phyloP scores from a whole-genome alignment of 2,888 invertebrate genomes.

The Dermolepida albohirtum region DNA sequence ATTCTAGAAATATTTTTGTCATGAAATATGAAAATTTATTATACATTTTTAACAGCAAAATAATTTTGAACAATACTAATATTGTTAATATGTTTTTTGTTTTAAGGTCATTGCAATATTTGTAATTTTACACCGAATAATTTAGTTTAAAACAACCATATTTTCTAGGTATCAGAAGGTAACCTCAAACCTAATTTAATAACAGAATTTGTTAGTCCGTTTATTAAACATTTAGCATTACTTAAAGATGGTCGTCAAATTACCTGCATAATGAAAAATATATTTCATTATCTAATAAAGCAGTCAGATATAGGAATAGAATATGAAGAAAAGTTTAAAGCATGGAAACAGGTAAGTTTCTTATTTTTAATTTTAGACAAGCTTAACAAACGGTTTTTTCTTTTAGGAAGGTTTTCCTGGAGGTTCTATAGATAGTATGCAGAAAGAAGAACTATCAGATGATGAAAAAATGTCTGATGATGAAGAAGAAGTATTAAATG shows the following conservation, averaged over 20 bases:
- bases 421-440: conserved; percentile 75
- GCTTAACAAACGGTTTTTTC: conserved; percentile 36
- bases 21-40: too few relatives aligned
- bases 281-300: conserved; percentile 78
- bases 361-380: background rate
- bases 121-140: too few relatives aligned
- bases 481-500: conserved; percentile 45
- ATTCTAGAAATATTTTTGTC: too few relatives aligned
- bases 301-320: conserved; percentile 79
- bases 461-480: conserved; percentile 50
- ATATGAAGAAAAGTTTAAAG: conserved; percentile 73
- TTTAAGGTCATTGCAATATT: too few relatives aligned
- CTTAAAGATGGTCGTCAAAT: conserved; percentile 68
- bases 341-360: conserved; percentile 73
- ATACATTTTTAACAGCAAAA: too few relatives aligned
- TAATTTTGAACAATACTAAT: too few relatives aligned
- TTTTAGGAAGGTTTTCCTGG: conserved; percentile 78
- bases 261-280: conserved; percentile 68
- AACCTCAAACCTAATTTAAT: conserved; percentile 69
- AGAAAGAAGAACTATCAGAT: conserved; percentile 64
- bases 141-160: too few relatives aligned
- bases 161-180: conserved; percentile 72
- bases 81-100: too few relatives aligned
- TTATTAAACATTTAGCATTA: conserved; percentile 71
- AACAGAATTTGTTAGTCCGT: conserved; percentile 75